Conservation (phyloP, 2,888 invertebrate species). For the Epicampocera succincta region DNA sequence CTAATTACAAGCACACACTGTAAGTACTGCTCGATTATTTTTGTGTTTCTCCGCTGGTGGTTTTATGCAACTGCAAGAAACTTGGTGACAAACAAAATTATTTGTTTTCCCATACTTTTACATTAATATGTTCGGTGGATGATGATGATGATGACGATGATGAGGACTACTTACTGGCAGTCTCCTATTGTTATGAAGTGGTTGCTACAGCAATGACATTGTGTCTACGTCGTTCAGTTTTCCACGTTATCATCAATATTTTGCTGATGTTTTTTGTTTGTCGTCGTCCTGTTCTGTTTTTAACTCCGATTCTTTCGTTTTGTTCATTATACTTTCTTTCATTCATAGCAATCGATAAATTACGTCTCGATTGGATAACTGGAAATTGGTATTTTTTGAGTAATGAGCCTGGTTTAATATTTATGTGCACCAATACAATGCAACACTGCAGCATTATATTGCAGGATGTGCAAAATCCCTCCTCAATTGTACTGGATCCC, state of each 20-base stretch:
- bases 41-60: constrained; percentile 9
- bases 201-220: constrained; percentile 59
- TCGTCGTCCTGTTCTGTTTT: not conserved
- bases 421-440: constrained; percentile 86
- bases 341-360: constrained; percentile 86
- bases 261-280: constrained; percentile 29
- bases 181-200: constrained; percentile 23
- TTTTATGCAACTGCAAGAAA: constrained; percentile 17
- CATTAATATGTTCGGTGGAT: constrained; percentile 6
- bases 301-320: no score
- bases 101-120: not conserved
- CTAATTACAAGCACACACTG: constrained; percentile 86
- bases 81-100: constrained; percentile 5
- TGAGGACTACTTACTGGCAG: no score
- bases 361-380: constrained; percentile 92
- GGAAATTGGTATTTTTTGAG: constrained; percentile 93
- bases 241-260: constrained; percentile 36
- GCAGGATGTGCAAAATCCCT: constrained; percentile 86
- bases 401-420: constrained; percentile 86
- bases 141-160: constrained; percentile 16
- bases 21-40: constrained; percentile 80
- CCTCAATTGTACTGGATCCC: constrained; percentile 91
- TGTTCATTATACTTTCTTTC: constrained; percentile 22
- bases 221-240: constrained; percentile 47
- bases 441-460: constrained; percentile 87